Base-by-base conservation (phyloP, 2,797 vertebrate genomes). In the Gadopsis bispinosus region DNA sequence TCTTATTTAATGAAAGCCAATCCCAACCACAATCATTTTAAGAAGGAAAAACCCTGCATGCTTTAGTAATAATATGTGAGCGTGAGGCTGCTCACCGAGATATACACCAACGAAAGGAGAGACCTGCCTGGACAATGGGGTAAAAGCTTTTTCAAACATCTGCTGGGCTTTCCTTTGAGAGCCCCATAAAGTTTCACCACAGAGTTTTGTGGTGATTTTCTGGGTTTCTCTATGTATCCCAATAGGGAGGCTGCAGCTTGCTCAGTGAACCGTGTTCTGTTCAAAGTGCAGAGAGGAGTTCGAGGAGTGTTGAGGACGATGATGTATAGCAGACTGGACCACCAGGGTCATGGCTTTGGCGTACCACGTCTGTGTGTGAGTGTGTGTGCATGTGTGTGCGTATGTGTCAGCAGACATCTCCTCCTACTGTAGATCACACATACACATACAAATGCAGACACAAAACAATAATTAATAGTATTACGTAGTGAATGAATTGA, bases 281-380 rank as follows among this genome's bases (percentile, higher is more conserved):
- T 95, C 94, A 94, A 94, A 95, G 95, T 84, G 20, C 70, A 79
- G 59, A 88, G 84, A 91, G 86, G 86, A 92, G 91, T 85, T 74
- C 22, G 88, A 88, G 82, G 87, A 87, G 86, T 90, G 90, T 89
- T 88, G 86, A 77, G 77, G 77, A 88, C 45, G 78, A 90, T 94
- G 95, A 95, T 95, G 92, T 94, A 94, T 88, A 84, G 89, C 87
- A 72, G 88, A 80, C 77, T 61, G 83, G 93, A 94, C 93, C 93
- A 94, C 90, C 91, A 43, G 87, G 92, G 91, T 87, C 91, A 93
- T 48, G 73, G 77, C 84, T 92, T 89, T 84, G 43, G 84, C 90
- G 85, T 83, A 64, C 62, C 62, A 56, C 53, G 67, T 75, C 41
- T 87, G 22, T 75, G 63, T 67, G 75, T 75, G 75, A 77, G 47